phyloP scores from a whole-genome alignment of 2,797 vertebrate species.

The Otolemur crassicaudatus region DNA sequence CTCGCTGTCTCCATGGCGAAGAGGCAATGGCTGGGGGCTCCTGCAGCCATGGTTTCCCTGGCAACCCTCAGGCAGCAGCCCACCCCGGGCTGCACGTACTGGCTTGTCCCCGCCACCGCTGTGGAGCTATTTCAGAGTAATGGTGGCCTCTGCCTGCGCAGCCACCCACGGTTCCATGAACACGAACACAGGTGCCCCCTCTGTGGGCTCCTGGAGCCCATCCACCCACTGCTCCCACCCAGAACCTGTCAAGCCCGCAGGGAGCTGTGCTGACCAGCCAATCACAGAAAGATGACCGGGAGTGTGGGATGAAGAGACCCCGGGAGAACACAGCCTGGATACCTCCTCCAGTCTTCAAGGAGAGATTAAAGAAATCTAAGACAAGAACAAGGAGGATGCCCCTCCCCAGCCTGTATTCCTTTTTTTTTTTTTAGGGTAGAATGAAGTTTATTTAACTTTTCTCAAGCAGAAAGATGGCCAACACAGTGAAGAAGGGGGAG shows the following conservation, averaged over 20 bases:
- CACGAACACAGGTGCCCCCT: not conserved
- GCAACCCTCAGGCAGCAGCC: conserved; percentile 68
- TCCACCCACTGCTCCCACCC: not conserved
- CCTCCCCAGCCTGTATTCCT: not conserved
- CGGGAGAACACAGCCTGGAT: not conserved
- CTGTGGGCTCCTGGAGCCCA: not conserved
- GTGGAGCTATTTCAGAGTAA: not conserved
- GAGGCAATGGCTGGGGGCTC: conserved; percentile 58
- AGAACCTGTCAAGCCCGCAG: not conserved
- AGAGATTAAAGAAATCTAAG: not conserved
- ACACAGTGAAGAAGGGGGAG: too few species aligned
- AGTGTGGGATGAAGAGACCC: not conserved
- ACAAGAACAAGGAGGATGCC: not conserved
- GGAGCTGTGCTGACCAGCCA: not conserved
- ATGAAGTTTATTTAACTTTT: too few species aligned
- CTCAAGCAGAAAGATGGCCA: too few species aligned
- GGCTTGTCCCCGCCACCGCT: not conserved
- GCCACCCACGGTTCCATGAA: not conserved
- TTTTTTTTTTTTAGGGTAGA: too few species aligned
- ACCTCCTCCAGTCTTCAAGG: not conserved
- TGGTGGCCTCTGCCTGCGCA: not conserved
- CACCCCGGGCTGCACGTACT: not conserved
- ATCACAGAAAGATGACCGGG: not conserved
- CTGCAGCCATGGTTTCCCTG: conserved; percentile 76
- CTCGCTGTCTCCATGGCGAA: conserved; percentile 75